phyloP scores from a whole-genome alignment of 2,797 vertebrate genomes.

The Sparus aurata region DNA sequence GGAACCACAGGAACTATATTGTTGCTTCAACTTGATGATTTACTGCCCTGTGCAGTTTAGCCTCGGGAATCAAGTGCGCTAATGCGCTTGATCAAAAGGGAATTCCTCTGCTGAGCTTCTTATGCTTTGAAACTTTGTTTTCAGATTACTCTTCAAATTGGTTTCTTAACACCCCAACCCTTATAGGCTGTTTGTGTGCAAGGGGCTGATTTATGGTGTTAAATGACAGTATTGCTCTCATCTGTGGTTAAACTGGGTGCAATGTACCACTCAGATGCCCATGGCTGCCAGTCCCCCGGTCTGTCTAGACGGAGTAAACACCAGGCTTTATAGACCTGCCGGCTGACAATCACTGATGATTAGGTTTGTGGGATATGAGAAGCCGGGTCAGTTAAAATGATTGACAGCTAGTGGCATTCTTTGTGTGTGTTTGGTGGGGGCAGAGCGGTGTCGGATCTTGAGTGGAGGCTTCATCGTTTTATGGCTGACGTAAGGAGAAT shows the following conservation, averaged over 20 bases:
- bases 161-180: slow-evolving; percentile 44
- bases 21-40: slow-evolving; percentile 42
- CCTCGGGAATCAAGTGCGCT: slow-evolving; percentile 51
- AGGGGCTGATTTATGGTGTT: slow-evolving; percentile 75
- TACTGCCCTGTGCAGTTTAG: slow-evolving; percentile 41
- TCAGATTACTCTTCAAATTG: slow-evolving; percentile 46
- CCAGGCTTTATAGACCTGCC: slow-evolving; percentile 68
- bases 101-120: slow-evolving; percentile 49
- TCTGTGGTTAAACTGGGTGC: slow-evolving; percentile 77
- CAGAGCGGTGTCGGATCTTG: slow-evolving; percentile 5
- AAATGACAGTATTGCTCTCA: slow-evolving; percentile 74
- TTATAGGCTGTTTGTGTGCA: slow-evolving; percentile 51
- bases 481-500: slow-evolving; percentile 17
- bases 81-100: slow-evolving; percentile 58
- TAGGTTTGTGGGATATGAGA: slow-evolving; percentile 59
- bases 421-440: slow-evolving; percentile 24
- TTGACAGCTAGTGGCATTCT: slow-evolving; percentile 59
- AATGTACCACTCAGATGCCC: slow-evolving; percentile 65
- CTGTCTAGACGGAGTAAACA: slow-evolving; percentile 83
- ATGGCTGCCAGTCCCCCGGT: slow-evolving; percentile 65
- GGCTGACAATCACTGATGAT: slow-evolving; percentile 71
- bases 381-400: slow-evolving; percentile 63
- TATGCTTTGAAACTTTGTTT: slow-evolving; percentile 51
- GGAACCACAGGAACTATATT: slow-evolving; percentile 40
- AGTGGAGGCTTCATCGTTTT: slow-evolving; percentile 34